Conservation (phyloP, 2,888 invertebrate genomes). For the Harpalus rubripes region DNA sequence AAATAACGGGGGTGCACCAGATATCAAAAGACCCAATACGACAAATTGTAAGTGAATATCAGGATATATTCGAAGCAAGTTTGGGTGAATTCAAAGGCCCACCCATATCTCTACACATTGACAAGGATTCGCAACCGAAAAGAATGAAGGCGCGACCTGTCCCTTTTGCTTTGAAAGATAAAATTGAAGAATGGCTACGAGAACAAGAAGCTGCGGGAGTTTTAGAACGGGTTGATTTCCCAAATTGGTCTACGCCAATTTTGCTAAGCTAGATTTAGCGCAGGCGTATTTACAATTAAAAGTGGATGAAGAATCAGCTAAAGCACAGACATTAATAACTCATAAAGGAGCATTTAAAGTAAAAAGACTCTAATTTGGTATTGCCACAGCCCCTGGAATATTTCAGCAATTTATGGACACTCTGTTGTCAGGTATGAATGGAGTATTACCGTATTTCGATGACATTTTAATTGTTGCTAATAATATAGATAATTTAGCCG, state of each 20-base stretch:
- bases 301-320: background rate
- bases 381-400: constrained; percentile 69
- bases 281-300: too few relatives aligned
- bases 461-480: constrained; percentile 58
- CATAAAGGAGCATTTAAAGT: background rate
- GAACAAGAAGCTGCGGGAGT: too few relatives aligned
- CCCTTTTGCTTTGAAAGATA: too few relatives aligned
- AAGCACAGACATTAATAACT: background rate
- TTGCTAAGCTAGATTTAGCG: too few relatives aligned
- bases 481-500: background rate
- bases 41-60: constrained; percentile 69
- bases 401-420: constrained; percentile 71
- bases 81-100: constrained; percentile 66
- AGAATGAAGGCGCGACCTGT: too few relatives aligned
- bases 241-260: too few relatives aligned
- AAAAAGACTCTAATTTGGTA: constrained; percentile 19
- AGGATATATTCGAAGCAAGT: constrained; percentile 15
- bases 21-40: background rate
- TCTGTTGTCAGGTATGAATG: constrained; percentile 66
- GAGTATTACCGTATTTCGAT: constrained; percentile 57
- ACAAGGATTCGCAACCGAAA: too few relatives aligned
- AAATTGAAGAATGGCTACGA: too few relatives aligned
- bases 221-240: too few relatives aligned
- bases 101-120: constrained; percentile 71
- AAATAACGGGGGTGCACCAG: background rate